Evolutionary conservation across 2,113 vertebrate species (phyloP).

Genomic region (Xyrauchen texanus): DNA sequence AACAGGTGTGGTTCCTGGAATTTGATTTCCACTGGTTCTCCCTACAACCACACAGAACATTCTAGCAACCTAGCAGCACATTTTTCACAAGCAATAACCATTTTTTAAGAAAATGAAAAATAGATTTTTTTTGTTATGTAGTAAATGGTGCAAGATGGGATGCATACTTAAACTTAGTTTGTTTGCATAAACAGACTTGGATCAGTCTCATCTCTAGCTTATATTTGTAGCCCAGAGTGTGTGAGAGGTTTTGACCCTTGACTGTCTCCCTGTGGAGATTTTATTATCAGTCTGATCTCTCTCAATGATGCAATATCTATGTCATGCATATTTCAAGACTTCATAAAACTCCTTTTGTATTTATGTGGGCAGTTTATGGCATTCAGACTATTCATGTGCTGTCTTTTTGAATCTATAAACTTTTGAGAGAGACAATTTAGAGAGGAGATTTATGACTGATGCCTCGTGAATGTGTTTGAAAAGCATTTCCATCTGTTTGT

Average conservation of each 20-base stretch:
- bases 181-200: too few species aligned
- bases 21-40: too few species aligned
- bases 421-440: conserved; percentile 8
- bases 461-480: background rate
- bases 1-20: too few species aligned
- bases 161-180: too few species aligned
- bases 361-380: conserved; percentile 30
- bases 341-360: conserved; percentile 47
- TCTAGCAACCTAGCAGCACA: too few species aligned
- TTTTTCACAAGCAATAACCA: too few species aligned
- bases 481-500: conserved; percentile 18
- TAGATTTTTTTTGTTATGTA: too few species aligned
- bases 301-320: conserved; percentile 48
- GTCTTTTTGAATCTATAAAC: conserved; percentile 42
- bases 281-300: conserved; percentile 61
- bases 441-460: background rate
- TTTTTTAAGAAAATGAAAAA: too few species aligned
- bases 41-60: too few species aligned
- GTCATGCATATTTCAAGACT: conserved; percentile 65
- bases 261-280: conserved; percentile 50
- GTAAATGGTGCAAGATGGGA: too few species aligned
- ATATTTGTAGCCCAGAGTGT: conserved; percentile 16
- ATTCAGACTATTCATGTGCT: conserved; percentile 1
- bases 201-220: background rate
- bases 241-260: conserved; percentile 5